Conservation (phyloP, 2,113 vertebrate genomes). For the Pteropus alecto region DNA sequence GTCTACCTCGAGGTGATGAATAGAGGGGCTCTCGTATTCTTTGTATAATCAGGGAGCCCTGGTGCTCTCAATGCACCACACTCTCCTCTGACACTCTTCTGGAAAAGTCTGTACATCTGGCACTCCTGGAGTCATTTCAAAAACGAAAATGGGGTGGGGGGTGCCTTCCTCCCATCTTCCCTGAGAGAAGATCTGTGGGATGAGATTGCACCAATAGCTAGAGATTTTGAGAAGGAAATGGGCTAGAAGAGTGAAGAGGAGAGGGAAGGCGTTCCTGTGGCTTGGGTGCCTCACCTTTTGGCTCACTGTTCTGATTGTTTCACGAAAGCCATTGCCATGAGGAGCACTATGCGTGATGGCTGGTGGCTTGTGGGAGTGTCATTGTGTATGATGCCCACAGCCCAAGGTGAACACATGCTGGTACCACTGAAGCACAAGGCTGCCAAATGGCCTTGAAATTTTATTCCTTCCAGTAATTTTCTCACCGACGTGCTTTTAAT, state of each 20-base stretch:
- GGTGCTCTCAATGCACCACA: not conserved
- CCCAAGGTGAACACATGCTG: not conserved
- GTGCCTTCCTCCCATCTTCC: not conserved
- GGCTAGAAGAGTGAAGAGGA: not conserved
- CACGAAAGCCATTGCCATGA: not conserved
- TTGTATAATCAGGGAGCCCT: not conserved
- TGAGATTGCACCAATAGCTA: not conserved
- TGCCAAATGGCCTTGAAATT: conserved; percentile 25
- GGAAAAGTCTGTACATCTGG: conserved; percentile 42
- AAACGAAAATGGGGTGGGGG: not conserved
- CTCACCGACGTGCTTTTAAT: conserved; percentile 48
- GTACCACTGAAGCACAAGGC: not conserved
- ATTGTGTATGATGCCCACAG: not conserved
- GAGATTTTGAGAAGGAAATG: not conserved
- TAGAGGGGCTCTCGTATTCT: not conserved
- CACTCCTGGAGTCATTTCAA: conserved; percentile 49
- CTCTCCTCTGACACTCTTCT: conserved; percentile 31
- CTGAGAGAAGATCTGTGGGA: not conserved
- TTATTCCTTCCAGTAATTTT: conserved; percentile 38
- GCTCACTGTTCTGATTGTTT: not conserved
- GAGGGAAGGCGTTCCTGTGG: not conserved
- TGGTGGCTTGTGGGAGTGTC: not conserved
- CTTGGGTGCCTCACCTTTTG: not conserved
- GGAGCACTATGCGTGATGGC: not conserved
- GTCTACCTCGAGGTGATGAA: conserved; percentile 52